A percentile compares a stretch with the other conserved stretches of the same genome.
Evolutionary conservation across 2,797 vertebrate genomes (phyloP).

Genomic region (Lagocephalus sceleratus): DNA sequence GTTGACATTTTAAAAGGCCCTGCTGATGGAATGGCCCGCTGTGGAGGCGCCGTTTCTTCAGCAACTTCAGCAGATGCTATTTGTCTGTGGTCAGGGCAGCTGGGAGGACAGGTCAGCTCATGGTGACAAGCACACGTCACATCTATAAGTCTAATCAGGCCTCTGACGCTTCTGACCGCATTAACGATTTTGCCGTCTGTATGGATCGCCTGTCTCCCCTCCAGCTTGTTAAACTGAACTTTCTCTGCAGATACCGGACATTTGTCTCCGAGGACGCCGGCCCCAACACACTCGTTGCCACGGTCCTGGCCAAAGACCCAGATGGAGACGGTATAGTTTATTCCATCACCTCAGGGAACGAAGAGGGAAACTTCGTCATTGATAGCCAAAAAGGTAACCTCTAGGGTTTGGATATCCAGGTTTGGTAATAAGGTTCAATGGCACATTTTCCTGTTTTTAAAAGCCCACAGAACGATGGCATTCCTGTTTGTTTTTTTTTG

Average conservation of each 20-base stretch:
- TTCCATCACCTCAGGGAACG: slow-evolving; percentile 83
- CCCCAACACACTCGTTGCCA: slow-evolving; percentile 85
- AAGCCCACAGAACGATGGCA: too few relatives aligned
- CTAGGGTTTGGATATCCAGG: slow-evolving; percentile 26
- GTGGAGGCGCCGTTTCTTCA: slow-evolving; percentile 66
- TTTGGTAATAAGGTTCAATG: neutral
- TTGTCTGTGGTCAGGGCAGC: slow-evolving; percentile 59
- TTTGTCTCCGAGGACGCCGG: slow-evolving; percentile 92
- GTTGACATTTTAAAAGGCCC: slow-evolving; percentile 76
- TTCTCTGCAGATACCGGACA: slow-evolving; percentile 81
- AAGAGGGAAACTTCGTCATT: slow-evolving; percentile 87
- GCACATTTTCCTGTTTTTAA: too few relatives aligned
- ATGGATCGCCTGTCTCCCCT: neutral
- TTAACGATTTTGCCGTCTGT: slow-evolving; percentile 43
- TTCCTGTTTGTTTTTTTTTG: slow-evolving; percentile 13
- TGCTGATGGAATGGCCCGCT: slow-evolving; percentile 67
- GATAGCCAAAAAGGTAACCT: slow-evolving; percentile 87
- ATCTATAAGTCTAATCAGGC: slow-evolving; percentile 57
- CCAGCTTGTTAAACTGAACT: slow-evolving; percentile 8
- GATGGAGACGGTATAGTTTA: slow-evolving; percentile 88
- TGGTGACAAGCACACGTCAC: slow-evolving; percentile 53
- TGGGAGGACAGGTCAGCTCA: slow-evolving; percentile 70
- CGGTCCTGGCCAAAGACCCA: slow-evolving; percentile 86
- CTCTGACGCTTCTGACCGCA: slow-evolving; percentile 40
- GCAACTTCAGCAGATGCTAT: slow-evolving; percentile 67